These are phyloP conservation scores for Choristoneura rosaceana DNA, from an alignment of 2,888 invertebrate species.

Conservation along the genomic window DNA sequence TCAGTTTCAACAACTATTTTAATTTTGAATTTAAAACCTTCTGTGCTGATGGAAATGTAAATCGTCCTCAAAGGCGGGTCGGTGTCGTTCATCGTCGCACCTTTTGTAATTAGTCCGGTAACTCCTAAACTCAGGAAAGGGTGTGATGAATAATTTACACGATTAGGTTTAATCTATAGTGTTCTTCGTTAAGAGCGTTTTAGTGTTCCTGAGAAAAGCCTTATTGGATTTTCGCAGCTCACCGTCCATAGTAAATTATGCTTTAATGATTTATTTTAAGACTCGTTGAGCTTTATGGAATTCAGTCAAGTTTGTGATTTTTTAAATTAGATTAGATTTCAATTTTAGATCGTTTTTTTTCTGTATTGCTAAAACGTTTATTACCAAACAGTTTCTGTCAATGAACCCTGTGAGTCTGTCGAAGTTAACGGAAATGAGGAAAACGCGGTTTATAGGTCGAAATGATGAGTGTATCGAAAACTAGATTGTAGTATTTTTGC, in stretches of 20 bases:
- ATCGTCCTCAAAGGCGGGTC: not conserved
- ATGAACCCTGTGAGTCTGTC: too few species aligned
- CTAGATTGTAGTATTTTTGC: not conserved
- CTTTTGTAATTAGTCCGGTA: constrained; percentile 20
- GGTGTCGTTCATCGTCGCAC: constrained; percentile 10
- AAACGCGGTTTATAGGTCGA: too few species aligned
- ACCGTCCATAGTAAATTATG: not conserved
- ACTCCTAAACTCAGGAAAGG: not conserved
- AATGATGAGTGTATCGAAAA: too few species aligned
- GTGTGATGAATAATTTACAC: constrained; percentile 16
- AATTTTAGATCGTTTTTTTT: too few species aligned
- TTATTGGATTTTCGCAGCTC: not conserved
- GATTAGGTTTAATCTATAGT: not conserved
- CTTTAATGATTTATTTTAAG: not conserved
- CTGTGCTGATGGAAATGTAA: not conserved
- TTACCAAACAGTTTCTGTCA: too few species aligned
- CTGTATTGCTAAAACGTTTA: too few species aligned
- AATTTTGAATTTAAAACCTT: not conserved
- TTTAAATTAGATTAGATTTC: too few species aligned
- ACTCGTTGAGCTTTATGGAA: too few species aligned
- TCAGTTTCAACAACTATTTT: not conserved
- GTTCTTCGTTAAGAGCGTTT: constrained; percentile 1
- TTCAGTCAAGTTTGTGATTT: too few species aligned
- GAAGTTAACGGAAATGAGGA: too few species aligned
- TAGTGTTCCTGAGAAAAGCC: not conserved